phyloP scores from a whole-genome alignment of 2,888 invertebrate species.

The Coleophora deauratella region DNA sequence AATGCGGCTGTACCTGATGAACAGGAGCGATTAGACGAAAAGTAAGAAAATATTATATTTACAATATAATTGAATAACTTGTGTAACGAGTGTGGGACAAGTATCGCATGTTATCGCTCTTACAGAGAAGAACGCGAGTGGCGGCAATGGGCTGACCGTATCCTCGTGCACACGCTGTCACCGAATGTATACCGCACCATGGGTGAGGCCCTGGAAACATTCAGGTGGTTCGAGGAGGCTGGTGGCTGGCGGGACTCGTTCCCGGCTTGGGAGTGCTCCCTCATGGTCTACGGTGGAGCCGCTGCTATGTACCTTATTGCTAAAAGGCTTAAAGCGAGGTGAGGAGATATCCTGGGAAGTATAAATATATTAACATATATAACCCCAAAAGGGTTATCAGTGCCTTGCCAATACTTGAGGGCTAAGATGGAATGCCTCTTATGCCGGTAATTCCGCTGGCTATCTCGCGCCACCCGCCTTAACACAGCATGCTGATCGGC shows the following conservation, averaged over 20 bases:
- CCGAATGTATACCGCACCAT: constrained; percentile 96
- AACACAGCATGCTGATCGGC: too few species aligned
- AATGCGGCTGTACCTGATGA: constrained; percentile 72
- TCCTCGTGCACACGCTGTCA: constrained; percentile 93
- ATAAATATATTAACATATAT: too few species aligned
- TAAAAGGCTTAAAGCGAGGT: constrained; percentile 89
- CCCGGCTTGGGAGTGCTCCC: constrained; percentile 85
- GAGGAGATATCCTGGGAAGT: constrained; percentile 18
- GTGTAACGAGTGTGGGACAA: too few species aligned
- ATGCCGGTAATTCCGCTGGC: too few species aligned
- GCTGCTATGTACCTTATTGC: constrained; percentile 95
- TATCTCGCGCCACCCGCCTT: too few species aligned
- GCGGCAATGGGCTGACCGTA: constrained; percentile 95
- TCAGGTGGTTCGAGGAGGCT: constrained; percentile 93
- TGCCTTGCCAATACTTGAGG: too few species aligned
- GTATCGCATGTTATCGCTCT: too few species aligned
- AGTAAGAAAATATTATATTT: constrained; percentile 64
- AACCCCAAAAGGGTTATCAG: too few species aligned
- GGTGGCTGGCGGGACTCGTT: constrained; percentile 95
- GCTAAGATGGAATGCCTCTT: too few species aligned
- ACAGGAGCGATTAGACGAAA: constrained; percentile 67
- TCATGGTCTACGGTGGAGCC: constrained; percentile 95
- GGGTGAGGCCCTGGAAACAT: constrained; percentile 90
- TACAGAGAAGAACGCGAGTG: constrained; percentile 92
- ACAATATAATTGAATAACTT: too few species aligned